Base-by-base conservation (phyloP, 2,797 vertebrate species). In the Coilia nasus region DNA sequence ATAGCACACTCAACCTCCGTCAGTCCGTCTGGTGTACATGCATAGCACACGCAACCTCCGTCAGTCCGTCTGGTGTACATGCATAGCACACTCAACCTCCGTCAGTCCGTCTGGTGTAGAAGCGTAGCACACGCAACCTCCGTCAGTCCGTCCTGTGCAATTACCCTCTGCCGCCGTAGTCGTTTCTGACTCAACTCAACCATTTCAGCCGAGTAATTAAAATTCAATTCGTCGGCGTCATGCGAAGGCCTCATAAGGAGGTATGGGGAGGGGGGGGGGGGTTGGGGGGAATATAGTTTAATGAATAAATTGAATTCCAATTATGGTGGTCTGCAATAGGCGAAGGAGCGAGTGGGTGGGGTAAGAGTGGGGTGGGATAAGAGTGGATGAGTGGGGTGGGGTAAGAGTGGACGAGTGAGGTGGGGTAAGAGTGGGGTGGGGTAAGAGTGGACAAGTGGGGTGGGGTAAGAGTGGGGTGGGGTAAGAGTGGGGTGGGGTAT, bases 281-380 rank as follows among this genome's bases (percentile, higher is more conserved):
- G 35, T 41, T 2, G 23, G 23, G 1, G 62, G 62, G 62, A 64
- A 14, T 2, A 5, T 64, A 28, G 25, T 28, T 62, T 64, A 28
- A 64, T 64, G 62, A 64, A 64, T 64, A 64, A 64, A 64, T 64
- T 64, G 62, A 64, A 64, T 64, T 64, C 62, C 23, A 64, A 28
- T 64, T 28, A 64, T 64, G 25, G 23, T 23, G 9, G 28, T 23
- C 0, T 3, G 6, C 57, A 59, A 17, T n/a, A 59, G 21, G 17
- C 3, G 57, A 59, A n/a, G 57, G 57, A 59, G 17, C 4, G 57
- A n/a, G 19, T 59, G 57, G 5, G 35, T 41, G 35, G 5, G 35
- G 35, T 41, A 41, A 41, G 35, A 2, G 35, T 41, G 35, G 35
- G 15, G 59, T 60, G 17, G 23, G 17, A 21, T 7, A 9, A 21